A percentile compares a stretch with the other conserved stretches of the same genome.
Evolutionary conservation across 1,140 invertebrate species (phyloP).

Genomic region (Diorhabda sublineata): DNA sequence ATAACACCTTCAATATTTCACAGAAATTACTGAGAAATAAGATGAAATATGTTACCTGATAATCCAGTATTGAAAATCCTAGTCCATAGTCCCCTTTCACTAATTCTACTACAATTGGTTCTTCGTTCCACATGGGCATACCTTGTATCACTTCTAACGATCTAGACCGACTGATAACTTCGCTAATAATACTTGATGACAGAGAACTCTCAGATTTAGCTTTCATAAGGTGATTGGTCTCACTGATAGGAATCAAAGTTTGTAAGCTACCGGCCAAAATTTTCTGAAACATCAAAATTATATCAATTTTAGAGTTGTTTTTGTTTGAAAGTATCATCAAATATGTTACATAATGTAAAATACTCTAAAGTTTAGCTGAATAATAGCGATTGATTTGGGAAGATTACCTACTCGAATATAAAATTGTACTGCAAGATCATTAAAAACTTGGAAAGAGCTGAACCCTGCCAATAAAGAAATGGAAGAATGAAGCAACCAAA

Average conservation of each 20-base stretch:
- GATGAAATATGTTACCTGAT: slow-evolving; percentile 60
- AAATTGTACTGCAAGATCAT: too few relatives aligned
- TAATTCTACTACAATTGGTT: slow-evolving; percentile 76
- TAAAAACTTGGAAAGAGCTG: too few relatives aligned
- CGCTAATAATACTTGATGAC: slow-evolving; percentile 57
- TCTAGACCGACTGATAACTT: slow-evolving; percentile 61
- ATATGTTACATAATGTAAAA: too few relatives aligned
- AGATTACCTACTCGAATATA: too few relatives aligned
- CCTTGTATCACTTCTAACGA: slow-evolving; percentile 76
- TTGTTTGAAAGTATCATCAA: too few relatives aligned
- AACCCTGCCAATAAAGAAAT: too few relatives aligned
- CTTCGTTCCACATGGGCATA: slow-evolving; percentile 83
- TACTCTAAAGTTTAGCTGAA: too few relatives aligned
- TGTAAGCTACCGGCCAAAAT: slow-evolving; percentile 66
- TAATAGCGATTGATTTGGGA: too few relatives aligned
- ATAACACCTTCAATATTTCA: too few relatives aligned
- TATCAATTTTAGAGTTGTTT: too few relatives aligned
- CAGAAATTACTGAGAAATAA: not conserved
- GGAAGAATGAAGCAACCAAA: too few relatives aligned
- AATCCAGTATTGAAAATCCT: slow-evolving; percentile 88
- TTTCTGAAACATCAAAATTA: slow-evolving; percentile 48
- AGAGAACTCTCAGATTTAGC: slow-evolving; percentile 80
- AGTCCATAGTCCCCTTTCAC: slow-evolving; percentile 79
- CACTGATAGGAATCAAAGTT: slow-evolving; percentile 59
- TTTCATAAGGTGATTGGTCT: slow-evolving; percentile 66